Percentiles rank a stretch among this genome's conserved stretches.
Conservation (phyloP, 2,797 vertebrate genomes). For the Chanos chanos region DNA sequence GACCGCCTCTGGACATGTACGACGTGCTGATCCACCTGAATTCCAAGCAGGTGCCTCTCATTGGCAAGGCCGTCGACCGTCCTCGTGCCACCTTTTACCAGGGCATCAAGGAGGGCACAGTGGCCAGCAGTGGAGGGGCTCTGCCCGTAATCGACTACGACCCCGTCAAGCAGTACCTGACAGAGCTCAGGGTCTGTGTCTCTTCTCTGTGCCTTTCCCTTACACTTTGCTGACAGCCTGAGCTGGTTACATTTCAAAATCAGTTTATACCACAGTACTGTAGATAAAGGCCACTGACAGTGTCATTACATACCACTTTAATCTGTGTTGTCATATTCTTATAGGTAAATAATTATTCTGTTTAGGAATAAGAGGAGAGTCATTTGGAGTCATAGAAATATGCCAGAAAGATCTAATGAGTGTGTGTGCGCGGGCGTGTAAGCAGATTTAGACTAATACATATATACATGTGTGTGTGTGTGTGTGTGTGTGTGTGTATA, state of each 20-base stretch:
- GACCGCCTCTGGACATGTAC: conserved; percentile 85
- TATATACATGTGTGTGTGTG: too few relatives aligned
- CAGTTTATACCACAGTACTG: too few relatives aligned
- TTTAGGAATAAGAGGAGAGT: too few relatives aligned
- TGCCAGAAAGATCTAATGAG: too few relatives aligned
- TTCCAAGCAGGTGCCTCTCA: conserved; percentile 82
- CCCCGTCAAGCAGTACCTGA: conserved; percentile 82
- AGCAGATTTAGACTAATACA: too few relatives aligned
- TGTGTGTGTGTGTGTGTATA: too few relatives aligned
- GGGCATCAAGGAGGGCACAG: conserved; percentile 55
- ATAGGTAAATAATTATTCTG: too few relatives aligned
- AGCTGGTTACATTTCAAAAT: not conserved
- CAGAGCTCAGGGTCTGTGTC: conserved; percentile 78
- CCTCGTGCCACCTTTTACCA: conserved; percentile 67
- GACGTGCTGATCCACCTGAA: conserved; percentile 88
- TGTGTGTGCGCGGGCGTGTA: too few relatives aligned
- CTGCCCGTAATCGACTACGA: conserved; percentile 88
- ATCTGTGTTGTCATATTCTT: too few relatives aligned
- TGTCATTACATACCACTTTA: too few relatives aligned
- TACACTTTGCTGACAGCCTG: not conserved
- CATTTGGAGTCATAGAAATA: too few relatives aligned
- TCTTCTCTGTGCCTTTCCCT: not conserved
- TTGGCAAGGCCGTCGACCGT: conserved; percentile 77
- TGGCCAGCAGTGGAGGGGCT: conserved; percentile 39
- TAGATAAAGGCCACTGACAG: too few relatives aligned